Evolutionary conservation across 2,888 invertebrate genomes (phyloP).

Genomic region (Dryococelus australis): DNA sequence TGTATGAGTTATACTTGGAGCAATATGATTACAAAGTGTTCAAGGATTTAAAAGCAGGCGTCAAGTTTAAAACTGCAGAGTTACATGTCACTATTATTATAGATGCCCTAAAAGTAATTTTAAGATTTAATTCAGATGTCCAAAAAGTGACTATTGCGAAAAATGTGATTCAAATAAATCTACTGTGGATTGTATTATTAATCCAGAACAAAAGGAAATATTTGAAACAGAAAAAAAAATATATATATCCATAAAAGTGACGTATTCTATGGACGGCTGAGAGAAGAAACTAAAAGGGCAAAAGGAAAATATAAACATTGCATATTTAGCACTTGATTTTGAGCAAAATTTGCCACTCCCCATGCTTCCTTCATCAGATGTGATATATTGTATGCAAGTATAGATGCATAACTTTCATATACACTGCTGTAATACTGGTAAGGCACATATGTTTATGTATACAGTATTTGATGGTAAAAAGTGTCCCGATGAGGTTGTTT

Average conservation of each 20-base stretch:
- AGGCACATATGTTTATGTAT: slow-evolving; percentile 22
- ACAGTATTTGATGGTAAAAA: not conserved
- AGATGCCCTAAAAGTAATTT: too few species aligned
- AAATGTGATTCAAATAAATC: not conserved
- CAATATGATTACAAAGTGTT: too few species aligned
- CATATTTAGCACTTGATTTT: slow-evolving; percentile 18
- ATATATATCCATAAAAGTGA: too few species aligned
- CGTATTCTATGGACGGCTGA: not conserved
- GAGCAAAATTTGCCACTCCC: slow-evolving; percentile 17
- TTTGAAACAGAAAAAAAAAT: slow-evolving; percentile 11
- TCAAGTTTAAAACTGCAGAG: too few species aligned
- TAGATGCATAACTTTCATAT: too few species aligned
- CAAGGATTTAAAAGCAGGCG: too few species aligned
- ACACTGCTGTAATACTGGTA: not conserved
- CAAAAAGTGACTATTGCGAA: too few species aligned
- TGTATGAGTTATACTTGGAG: too few species aligned
- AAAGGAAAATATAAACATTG: slow-evolving; percentile 12
- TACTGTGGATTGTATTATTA: not conserved
- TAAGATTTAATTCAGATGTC: too few species aligned
- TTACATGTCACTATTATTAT: too few species aligned
- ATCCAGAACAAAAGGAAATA: not conserved
- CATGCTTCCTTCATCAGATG: not conserved
- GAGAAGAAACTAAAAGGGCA: slow-evolving; percentile 18
- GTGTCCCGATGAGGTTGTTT: too few species aligned
- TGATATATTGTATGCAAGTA: too few species aligned